These are phyloP conservation scores for Myiothlypis coronata DNA, from an alignment of 2,797 vertebrate genomes.

Conservation along the genomic window DNA sequence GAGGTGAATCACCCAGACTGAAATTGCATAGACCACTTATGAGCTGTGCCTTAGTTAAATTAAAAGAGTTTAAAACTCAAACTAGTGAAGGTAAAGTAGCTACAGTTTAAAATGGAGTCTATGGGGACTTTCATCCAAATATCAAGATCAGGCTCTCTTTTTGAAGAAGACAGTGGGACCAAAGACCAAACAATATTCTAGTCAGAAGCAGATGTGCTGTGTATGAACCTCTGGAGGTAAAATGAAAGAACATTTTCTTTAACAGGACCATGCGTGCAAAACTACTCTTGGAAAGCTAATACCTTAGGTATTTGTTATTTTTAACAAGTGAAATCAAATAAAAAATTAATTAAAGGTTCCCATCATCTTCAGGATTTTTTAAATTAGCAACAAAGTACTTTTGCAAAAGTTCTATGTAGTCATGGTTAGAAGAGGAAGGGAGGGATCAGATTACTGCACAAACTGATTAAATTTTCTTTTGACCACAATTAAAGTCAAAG, in stretches of 20 bases:
- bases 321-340: constrained; percentile 29
- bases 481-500: not conserved
- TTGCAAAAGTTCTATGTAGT: not conserved
- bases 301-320: not conserved
- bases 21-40: not conserved
- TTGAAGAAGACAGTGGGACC: not conserved
- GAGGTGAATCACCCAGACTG: not conserved
- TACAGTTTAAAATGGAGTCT: not conserved
- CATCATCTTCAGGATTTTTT: not conserved
- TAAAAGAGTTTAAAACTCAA: not conserved
- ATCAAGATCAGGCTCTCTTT: not conserved
- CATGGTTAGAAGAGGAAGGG: not conserved
- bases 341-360: constrained; percentile 28
- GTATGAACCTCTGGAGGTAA: not conserved
- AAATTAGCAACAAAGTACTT: not conserved
- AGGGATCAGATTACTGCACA: not conserved
- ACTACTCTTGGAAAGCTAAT: not conserved
- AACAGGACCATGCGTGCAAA: not conserved
- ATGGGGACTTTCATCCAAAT: not conserved
- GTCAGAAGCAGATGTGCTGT: not conserved
- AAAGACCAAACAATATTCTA: not conserved
- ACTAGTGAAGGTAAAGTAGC: not conserved
- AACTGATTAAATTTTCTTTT: constrained; percentile 11
- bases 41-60: not conserved
- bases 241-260: not conserved